These are phyloP conservation scores for Germaria angustata DNA, from an alignment of 2,888 invertebrate genomes.

Conservation along the genomic window DNA sequence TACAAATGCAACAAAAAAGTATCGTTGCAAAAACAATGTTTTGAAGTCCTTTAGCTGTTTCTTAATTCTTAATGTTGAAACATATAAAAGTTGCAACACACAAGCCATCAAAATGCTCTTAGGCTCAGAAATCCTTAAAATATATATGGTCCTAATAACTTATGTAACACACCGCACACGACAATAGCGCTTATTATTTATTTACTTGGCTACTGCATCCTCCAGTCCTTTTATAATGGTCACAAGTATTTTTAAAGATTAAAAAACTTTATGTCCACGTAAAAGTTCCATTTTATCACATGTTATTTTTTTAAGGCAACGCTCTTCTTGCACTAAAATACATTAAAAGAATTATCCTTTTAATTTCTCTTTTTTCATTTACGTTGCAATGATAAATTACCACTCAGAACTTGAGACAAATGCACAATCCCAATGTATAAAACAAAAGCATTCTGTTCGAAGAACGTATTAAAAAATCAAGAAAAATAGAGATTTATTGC, in stretches of 20 bases:
- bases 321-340: constrained; percentile 18
- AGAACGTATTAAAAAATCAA: not conserved
- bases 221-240: not conserved
- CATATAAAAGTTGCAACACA: constrained; percentile 5
- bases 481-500: not conserved
- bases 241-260: not conserved
- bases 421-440: not conserved
- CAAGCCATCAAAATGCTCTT: not conserved
- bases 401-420: constrained; percentile 67
- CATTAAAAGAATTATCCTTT: constrained; percentile 68
- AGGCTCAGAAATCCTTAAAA: not conserved
- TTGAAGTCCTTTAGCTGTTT: too few species aligned
- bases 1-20: constrained; percentile 10
- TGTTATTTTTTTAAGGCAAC: too few species aligned
- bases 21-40: not conserved
- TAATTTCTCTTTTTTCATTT: constrained; percentile 48
- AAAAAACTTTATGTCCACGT: too few species aligned
- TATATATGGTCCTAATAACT: too few species aligned
- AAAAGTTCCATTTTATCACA: too few species aligned
- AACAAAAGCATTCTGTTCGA: not conserved
- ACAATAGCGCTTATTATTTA: too few species aligned
- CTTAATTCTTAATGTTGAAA: not conserved
- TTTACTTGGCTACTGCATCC: not conserved
- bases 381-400: constrained; percentile 74
- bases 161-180: too few species aligned